A percentile compares a stretch with the other conserved stretches of the same genome.
Evolutionary conservation across 2,113 vertebrate genomes (phyloP).

Genomic region (Anthoscopus minutus): DNA sequence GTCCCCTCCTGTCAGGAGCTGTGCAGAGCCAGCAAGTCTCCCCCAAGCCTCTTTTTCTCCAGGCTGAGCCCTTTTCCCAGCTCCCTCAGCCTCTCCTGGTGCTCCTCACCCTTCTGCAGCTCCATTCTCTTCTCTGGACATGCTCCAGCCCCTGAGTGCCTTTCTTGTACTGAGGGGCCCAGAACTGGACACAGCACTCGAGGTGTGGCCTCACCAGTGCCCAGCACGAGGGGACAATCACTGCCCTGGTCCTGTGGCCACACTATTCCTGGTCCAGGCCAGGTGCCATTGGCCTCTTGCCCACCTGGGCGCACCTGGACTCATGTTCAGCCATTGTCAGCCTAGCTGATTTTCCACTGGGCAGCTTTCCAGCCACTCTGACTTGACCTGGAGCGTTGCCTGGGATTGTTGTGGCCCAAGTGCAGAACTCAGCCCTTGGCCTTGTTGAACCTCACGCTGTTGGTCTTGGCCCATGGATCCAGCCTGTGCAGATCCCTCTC

Average conservation of each 20-base stretch:
- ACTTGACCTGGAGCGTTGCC: background rate
- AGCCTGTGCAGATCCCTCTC: background rate
- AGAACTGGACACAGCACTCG: fast-evolving
- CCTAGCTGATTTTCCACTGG: background rate
- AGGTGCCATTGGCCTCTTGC: background rate
- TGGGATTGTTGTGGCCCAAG: background rate
- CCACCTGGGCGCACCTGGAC: background rate
- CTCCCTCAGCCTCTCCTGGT: fast-evolving
- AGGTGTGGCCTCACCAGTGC: background rate
- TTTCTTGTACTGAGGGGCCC: background rate
- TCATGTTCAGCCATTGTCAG: background rate
- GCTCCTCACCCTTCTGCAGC: background rate
- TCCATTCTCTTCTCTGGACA: fast-evolving
- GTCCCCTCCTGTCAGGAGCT: background rate
- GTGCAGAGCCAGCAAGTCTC: fast-evolving
- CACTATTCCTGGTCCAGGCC: fast-evolving
- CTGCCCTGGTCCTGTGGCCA: background rate
- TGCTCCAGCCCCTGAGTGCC: fast-evolving
- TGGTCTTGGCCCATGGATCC: background rate
- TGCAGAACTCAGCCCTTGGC: background rate
- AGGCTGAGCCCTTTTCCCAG: background rate
- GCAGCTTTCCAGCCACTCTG: background rate
- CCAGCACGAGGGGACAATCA: background rate
- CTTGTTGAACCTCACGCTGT: background rate
- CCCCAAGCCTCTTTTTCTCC: background rate